phyloP scores from a whole-genome alignment of 2,113 vertebrate genomes.

The Mesocricetus auratus region DNA sequence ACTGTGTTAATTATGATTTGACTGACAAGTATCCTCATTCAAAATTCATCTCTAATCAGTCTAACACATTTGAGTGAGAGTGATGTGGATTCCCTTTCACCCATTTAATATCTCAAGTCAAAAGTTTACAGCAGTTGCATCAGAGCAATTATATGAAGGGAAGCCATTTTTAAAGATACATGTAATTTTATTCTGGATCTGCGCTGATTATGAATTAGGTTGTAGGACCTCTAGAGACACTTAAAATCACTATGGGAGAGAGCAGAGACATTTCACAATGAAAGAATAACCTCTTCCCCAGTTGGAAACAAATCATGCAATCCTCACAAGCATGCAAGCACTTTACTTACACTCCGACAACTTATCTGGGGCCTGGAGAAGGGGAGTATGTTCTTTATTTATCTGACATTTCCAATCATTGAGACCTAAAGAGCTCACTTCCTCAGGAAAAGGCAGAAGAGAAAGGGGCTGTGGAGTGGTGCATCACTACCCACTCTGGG shows the following conservation, averaged over 20 bases:
- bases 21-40: constrained; percentile 73
- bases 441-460: constrained; percentile 73
- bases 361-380: constrained; percentile 15
- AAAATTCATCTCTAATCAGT: constrained; percentile 71
- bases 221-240: constrained; percentile 47
- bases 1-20: constrained; percentile 78
- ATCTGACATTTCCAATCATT: constrained; percentile 50
- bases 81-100: constrained; percentile 77
- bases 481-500: constrained; percentile 56
- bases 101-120: constrained; percentile 77
- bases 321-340: constrained; percentile 34
- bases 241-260: constrained; percentile 30
- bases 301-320: constrained; percentile 60
- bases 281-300: constrained; percentile 56
- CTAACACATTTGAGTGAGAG: constrained; percentile 68
- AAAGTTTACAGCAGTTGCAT: constrained; percentile 64
- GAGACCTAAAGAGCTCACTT: constrained; percentile 58
- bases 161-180: constrained; percentile 65
- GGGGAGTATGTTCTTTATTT: constrained; percentile 65
- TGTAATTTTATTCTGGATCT: constrained; percentile 65
- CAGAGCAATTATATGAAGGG: constrained; percentile 57
- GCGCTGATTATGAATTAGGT: constrained; percentile 51
- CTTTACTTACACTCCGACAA: constrained; percentile 44
- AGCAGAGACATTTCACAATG: constrained; percentile 58
- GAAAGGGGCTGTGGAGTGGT: constrained; percentile 51